Conservation (phyloP, 2,797 vertebrate genomes). For the Peromyscus aztecus region DNA sequence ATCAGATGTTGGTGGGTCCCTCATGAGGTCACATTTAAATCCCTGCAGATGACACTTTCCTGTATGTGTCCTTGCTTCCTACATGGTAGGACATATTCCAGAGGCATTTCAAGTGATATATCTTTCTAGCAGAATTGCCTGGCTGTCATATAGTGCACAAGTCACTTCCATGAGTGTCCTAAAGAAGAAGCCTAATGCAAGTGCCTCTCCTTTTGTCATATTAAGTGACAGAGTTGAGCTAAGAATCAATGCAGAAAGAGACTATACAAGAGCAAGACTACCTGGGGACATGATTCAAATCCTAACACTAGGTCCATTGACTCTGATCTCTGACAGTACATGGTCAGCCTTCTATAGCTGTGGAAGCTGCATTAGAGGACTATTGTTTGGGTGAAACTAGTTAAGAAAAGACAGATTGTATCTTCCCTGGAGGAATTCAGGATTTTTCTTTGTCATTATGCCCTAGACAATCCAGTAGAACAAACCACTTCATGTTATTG, state of each 20-base stretch:
- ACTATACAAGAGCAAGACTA: neutral
- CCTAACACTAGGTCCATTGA: neutral
- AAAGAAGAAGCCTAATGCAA: neutral
- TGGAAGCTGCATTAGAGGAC: neutral
- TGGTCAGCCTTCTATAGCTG: neutral
- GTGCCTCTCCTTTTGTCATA: neutral
- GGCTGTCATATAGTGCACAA: neutral
- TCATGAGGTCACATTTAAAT: neutral
- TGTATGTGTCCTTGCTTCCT: neutral
- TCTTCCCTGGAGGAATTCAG: neutral
- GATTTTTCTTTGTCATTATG: neutral
- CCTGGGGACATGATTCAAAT: neutral
- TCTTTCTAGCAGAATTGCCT: neutral
- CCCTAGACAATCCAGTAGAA: neutral
- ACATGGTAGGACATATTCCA: too few relatives aligned
- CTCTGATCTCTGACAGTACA: neutral
- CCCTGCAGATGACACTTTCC: neutral
- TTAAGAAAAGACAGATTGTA: neutral
- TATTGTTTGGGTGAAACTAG: neutral
- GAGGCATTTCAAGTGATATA: neutral
- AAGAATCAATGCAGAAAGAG: neutral
- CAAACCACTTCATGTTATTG: neutral
- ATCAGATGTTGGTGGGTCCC: neutral
- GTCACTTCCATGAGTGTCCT: neutral
- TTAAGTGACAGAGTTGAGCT: neutral